Conservation (phyloP, 37 sponge, comb jelly and placozoan species). For the Petrosia ficiformis region DNA sequence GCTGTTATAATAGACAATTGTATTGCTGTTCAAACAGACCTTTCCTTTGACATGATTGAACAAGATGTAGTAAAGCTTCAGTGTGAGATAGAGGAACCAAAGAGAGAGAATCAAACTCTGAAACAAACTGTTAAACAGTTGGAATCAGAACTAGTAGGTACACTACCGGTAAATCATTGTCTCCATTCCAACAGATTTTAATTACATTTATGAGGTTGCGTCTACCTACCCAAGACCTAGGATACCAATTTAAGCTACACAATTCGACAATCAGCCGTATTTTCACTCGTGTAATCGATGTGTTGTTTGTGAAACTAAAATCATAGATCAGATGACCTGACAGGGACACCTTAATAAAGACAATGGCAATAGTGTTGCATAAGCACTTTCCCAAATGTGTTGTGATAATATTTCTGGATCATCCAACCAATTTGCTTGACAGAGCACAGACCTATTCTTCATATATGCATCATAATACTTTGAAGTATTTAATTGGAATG, state of each 20-base stretch:
- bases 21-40: not conserved
- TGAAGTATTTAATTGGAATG: constrained; percentile 57
- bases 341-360: not conserved
- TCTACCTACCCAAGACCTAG: constrained; percentile 13
- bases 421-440: constrained; percentile 17
- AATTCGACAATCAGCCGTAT: constrained; percentile 11
- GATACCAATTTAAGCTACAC: constrained; percentile 18
- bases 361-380: constrained; percentile 2
- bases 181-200: constrained; percentile 21
- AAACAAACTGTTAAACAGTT: not conserved
- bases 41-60: not conserved
- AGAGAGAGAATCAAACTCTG: not conserved
- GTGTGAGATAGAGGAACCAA: not conserved
- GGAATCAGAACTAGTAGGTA: not conserved
- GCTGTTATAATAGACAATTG: too few species aligned
- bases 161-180: not conserved
- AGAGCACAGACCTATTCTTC: constrained; percentile 54
- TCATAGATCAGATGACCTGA: constrained; percentile 13
- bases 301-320: not conserved
- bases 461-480: constrained; percentile 70
- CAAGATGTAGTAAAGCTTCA: not conserved
- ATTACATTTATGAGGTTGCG: constrained; percentile 41
- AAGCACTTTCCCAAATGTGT: constrained; percentile 4
- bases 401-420: constrained; percentile 29
- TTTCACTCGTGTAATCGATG: constrained; percentile 1